These are phyloP conservation scores for Sphaerophoria rueppellii DNA, from an alignment of 2,888 invertebrate species.

Conservation along the genomic window DNA sequence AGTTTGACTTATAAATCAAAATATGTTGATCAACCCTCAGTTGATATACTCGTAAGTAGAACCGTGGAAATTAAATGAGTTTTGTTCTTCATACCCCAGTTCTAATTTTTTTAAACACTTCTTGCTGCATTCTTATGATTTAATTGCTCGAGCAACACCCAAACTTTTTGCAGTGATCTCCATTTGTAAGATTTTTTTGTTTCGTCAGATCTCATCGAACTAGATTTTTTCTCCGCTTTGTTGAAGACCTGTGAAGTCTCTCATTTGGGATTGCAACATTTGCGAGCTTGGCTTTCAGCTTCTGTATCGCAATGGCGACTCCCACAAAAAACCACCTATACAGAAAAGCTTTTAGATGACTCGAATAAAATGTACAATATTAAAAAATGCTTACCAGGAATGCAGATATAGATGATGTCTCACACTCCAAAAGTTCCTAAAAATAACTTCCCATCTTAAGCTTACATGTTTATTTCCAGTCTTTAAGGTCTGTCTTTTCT, in stretches of 20 bases:
- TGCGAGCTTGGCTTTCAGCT: neutral
- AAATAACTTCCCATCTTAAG: slow-evolving; percentile 31
- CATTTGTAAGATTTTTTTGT: slow-evolving; percentile 22
- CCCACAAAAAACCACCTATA: slow-evolving; percentile 4
- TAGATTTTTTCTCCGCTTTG: slow-evolving; percentile 14
- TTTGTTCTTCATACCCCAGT: too few relatives aligned
- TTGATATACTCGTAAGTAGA: too few relatives aligned
- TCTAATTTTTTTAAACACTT: neutral
- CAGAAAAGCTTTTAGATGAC: neutral
- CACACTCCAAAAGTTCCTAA: slow-evolving; percentile 18
- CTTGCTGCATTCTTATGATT: slow-evolving; percentile 13
- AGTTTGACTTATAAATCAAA: too few relatives aligned
- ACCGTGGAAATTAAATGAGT: too few relatives aligned
- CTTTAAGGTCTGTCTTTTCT: slow-evolving; percentile 19
- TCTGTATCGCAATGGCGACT: slow-evolving; percentile 3
- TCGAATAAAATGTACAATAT: too few relatives aligned
- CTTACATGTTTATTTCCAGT: slow-evolving; percentile 32
- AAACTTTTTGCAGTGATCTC: slow-evolving; percentile 23
- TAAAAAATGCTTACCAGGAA: slow-evolving; percentile 3
- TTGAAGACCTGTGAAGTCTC: slow-evolving; percentile 3
- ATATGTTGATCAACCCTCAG: too few relatives aligned
- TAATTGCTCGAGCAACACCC: slow-evolving; percentile 19
- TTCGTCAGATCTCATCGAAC: too few relatives aligned
- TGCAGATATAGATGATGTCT: slow-evolving; percentile 3
- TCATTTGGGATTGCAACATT: slow-evolving; percentile 4